These are phyloP conservation scores for Labeo catla DNA, from an alignment of 2,113 vertebrate genomes.

Conservation along the genomic window DNA sequence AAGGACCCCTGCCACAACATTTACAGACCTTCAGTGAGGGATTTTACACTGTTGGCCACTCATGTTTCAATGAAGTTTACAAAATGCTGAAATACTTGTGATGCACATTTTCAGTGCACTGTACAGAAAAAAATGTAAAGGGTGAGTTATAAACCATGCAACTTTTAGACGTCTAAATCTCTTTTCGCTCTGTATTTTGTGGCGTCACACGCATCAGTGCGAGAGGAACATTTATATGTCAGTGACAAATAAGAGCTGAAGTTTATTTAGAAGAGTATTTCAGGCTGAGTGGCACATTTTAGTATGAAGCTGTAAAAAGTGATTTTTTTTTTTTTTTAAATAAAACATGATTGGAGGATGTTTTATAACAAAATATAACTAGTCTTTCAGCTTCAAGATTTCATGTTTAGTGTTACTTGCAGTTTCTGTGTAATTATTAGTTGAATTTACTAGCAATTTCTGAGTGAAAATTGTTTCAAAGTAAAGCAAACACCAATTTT, in stretches of 20 bases:
- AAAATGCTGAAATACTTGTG: neutral
- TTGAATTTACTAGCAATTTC: no score
- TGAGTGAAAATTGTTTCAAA: no score
- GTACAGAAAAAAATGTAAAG: neutral
- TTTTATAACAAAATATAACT: neutral
- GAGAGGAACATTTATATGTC: neutral
- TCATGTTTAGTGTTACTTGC: neutral
- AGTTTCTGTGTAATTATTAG: no score
- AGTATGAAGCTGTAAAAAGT: neutral
- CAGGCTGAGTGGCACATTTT: neutral
- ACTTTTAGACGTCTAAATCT: no score
- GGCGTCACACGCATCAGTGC: neutral
- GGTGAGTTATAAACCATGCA: neutral
- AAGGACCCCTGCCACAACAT: constrained; percentile 19
- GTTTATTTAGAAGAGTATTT: neutral
- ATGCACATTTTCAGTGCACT: neutral
- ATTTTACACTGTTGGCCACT: neutral
- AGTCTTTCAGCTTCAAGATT: neutral
- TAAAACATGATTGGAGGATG: neutral
- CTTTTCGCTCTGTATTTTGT: no score
- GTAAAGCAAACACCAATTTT: no score
- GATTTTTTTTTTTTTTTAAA: no score
- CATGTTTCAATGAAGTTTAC: neutral
- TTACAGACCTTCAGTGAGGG: neutral
- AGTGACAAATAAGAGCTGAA: neutral